Percentiles rank a stretch among this genome's conserved stretches.
Conservation (phyloP, 2,797 vertebrate genomes). For the Sebastolobus altivelis region DNA sequence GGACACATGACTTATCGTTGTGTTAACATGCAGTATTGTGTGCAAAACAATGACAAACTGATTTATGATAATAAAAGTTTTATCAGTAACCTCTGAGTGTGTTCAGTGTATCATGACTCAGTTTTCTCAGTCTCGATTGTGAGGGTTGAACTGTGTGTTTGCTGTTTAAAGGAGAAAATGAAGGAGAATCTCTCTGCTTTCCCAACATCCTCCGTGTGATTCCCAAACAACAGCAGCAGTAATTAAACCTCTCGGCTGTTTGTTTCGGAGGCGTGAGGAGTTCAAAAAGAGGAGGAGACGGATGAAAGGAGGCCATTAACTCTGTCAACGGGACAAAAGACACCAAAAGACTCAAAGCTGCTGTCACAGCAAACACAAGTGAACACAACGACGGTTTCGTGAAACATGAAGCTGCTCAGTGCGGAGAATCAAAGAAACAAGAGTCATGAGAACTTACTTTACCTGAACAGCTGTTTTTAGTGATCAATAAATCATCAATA, state of each 20-base stretch:
- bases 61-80: constrained; percentile 67
- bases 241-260: constrained; percentile 27
- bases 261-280: constrained; percentile 11
- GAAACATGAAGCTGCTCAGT: not conserved
- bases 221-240: constrained; percentile 28
- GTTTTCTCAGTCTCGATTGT: not conserved
- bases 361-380: not conserved
- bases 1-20: constrained; percentile 51
- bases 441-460: not conserved
- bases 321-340: constrained; percentile 34
- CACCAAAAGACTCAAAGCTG: constrained; percentile 26
- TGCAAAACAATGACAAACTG: constrained; percentile 60
- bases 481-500: not conserved
- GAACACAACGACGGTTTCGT: not conserved
- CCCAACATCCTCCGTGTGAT: constrained; percentile 21
- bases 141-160: not conserved
- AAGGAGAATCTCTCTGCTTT: constrained; percentile 19
- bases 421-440: not conserved
- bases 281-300: constrained; percentile 14
- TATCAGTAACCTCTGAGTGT: constrained; percentile 36
- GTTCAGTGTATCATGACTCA: not conserved
- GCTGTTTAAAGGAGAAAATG: constrained; percentile 7
- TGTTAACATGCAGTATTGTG: constrained; percentile 73
- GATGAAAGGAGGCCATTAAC: constrained; percentile 37
- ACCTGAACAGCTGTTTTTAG: not conserved